Conservation (phyloP, 2,113 vertebrate genomes). For the Penelope pileata region DNA sequence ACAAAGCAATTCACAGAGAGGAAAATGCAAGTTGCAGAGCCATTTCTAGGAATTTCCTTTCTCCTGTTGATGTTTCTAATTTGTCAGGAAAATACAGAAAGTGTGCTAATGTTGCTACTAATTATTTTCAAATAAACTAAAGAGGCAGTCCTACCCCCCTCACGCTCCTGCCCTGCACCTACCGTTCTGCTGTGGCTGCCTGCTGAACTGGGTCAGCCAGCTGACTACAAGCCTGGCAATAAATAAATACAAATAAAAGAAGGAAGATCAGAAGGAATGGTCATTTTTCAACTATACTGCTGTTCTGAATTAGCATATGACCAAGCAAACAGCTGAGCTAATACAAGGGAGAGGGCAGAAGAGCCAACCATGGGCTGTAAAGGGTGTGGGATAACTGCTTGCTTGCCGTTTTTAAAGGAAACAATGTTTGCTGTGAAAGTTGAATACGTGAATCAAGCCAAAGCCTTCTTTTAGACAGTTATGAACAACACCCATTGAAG, state of each 20-base stretch:
- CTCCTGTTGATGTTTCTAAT: background rate
- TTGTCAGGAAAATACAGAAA: background rate
- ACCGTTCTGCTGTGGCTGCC: background rate
- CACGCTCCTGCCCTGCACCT: background rate
- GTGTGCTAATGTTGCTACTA: background rate
- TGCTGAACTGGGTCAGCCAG: background rate
- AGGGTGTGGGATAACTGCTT: background rate
- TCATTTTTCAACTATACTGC: background rate
- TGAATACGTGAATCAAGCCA: slow-evolving; percentile 14
- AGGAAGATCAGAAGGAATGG: background rate
- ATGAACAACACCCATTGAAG: background rate
- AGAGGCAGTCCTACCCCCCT: background rate
- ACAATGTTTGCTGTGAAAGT: background rate
- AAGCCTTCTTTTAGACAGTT: background rate
- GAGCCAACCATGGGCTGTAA: background rate
- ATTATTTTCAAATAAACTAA: background rate
- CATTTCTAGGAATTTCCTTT: background rate
- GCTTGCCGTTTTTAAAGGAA: background rate
- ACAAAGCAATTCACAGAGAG: background rate
- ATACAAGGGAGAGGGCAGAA: background rate
- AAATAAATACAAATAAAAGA: background rate
- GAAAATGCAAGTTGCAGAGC: background rate
- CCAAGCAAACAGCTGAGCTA: background rate
- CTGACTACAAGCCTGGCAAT: background rate
- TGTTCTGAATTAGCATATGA: background rate